A percentile compares a stretch with the other conserved stretches of the same genome.
Evolutionary conservation across 1,140 invertebrate species (phyloP).

Genomic region (Phocides pigmalion): DNA sequence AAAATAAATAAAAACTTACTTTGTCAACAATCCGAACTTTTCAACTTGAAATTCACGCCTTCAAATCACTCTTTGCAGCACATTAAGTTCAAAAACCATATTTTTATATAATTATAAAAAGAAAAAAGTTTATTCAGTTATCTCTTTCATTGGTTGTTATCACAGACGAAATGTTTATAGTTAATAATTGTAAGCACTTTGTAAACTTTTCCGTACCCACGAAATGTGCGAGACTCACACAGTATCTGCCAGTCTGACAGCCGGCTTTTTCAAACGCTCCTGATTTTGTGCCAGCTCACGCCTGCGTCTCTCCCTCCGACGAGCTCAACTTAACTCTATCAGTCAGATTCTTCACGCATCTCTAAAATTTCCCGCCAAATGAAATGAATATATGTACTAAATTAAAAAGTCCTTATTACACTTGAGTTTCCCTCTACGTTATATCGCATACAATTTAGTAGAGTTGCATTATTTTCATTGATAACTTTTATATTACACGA

Average conservation of each 20-base stretch:
- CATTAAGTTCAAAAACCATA: constrained; percentile 15
- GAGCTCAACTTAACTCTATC: constrained; percentile 23
- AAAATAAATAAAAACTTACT: neutral
- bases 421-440: neutral
- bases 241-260: constrained; percentile 38
- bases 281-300: constrained; percentile 41
- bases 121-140: constrained; percentile 20
- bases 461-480: neutral
- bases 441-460: neutral
- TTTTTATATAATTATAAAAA: constrained; percentile 5
- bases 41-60: constrained; percentile 12
- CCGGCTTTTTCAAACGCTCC: constrained; percentile 50
- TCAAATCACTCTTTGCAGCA: constrained; percentile 2
- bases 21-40: constrained; percentile 17
- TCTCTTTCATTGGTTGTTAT: constrained; percentile 19
- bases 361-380: constrained; percentile 3
- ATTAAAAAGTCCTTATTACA: neutral
- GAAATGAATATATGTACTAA: neutral
- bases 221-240: constrained; percentile 34
- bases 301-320: constrained; percentile 41
- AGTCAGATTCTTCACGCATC: neutral
- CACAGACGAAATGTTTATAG: constrained; percentile 2
- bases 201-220: constrained; percentile 11
- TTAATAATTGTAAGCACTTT: neutral
- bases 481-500: neutral